phyloP scores from a whole-genome alignment of 2,888 invertebrate species.

The Mythimna impura region DNA sequence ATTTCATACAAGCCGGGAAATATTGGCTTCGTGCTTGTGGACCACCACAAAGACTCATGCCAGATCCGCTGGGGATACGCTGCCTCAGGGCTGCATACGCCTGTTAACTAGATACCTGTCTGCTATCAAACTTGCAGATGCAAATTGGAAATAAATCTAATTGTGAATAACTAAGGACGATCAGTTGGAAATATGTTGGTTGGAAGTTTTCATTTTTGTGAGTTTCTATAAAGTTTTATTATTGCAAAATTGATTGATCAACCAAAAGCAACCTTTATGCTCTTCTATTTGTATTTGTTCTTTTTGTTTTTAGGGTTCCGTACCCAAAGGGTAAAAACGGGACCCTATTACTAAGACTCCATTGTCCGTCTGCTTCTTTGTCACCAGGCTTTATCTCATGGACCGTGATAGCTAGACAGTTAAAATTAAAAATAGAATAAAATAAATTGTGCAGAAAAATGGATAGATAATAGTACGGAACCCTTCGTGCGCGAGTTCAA shows the following conservation, averaged over 20 bases:
- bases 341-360: too few species aligned
- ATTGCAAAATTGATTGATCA: not conserved
- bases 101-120: constrained; percentile 54
- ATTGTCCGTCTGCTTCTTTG: too few species aligned
- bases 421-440: too few species aligned
- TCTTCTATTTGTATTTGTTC: too few species aligned
- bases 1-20: constrained; percentile 86
- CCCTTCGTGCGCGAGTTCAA: too few species aligned
- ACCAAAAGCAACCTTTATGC: not conserved
- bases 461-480: too few species aligned
- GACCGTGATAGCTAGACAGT: too few species aligned
- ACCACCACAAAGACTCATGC: constrained; percentile 78
- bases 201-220: not conserved
- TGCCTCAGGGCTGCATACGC: constrained; percentile 65
- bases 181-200: constrained; percentile 1
- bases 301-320: too few species aligned
- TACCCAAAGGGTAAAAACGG: too few species aligned
- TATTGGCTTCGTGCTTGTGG: constrained; percentile 83
- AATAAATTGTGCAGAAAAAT: too few species aligned
- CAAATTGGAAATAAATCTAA: constrained; percentile 40
- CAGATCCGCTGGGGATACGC: constrained; percentile 70
- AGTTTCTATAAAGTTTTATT: not conserved
- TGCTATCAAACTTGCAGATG: constrained; percentile 46
- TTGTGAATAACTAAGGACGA: constrained; percentile 31
- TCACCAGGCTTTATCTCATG: too few species aligned